Percentiles rank a stretch among this genome's conserved stretches.
Conservation (phyloP, 2,797 vertebrate species). For the Pristis pectinata region DNA sequence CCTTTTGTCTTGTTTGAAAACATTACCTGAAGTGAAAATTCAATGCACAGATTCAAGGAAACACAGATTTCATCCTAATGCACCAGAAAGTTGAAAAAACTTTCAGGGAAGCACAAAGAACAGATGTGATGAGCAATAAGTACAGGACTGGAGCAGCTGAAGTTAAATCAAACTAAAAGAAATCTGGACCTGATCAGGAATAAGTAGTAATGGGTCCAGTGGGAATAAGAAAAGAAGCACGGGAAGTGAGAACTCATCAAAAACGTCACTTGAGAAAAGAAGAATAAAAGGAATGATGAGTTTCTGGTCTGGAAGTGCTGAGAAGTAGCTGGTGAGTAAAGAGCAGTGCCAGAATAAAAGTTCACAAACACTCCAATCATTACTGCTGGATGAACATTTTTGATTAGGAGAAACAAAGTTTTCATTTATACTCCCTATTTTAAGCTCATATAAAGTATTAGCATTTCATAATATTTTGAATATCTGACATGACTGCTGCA, state of each 20-base stretch:
- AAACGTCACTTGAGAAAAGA: not conserved
- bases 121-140: not conserved
- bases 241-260: not conserved
- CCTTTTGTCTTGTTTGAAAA: not conserved
- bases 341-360: not conserved
- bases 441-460: not conserved
- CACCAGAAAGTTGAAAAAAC: not conserved
- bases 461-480: not conserved
- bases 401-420: not conserved
- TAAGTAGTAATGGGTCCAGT: not conserved
- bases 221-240: not conserved
- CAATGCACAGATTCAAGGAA: not conserved
- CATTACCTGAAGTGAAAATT: not conserved
- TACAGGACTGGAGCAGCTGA: not conserved
- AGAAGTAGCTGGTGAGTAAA: not conserved
- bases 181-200: not conserved
- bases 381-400: too few relatives aligned
- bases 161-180: not conserved
- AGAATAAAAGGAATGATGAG: not conserved
- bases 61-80: not conserved
- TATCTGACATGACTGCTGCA: not conserved
- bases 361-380: not conserved
- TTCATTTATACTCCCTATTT: not conserved
- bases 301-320: not conserved
- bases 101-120: not conserved